A percentile compares a stretch with the other conserved stretches of the same genome.
Evolutionary conservation across 2,113 vertebrate genomes (phyloP).

Genomic region (Leuciscus idus): DNA sequence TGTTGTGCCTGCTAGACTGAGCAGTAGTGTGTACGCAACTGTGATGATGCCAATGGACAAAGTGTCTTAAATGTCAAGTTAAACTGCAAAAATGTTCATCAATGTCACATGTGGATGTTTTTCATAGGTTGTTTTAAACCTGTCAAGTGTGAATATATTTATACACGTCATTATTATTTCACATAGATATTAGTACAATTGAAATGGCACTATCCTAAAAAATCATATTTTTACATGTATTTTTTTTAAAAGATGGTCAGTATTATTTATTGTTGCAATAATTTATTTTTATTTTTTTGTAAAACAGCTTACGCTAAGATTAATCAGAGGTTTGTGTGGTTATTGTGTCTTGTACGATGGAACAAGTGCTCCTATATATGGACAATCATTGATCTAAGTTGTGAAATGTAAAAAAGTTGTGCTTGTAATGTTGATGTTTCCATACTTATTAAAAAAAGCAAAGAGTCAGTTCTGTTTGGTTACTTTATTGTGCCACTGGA

Average conservation of each 20-base stretch:
- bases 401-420: slow-evolving; percentile 18
- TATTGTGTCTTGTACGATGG: neutral
- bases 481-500: slow-evolving; percentile 17
- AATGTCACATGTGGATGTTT: slow-evolving; percentile 15
- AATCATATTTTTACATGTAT: slow-evolving; percentile 9
- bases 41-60: slow-evolving; percentile 53
- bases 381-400: neutral
- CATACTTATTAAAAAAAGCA: neutral
- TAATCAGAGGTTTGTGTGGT: neutral
- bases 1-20: slow-evolving; percentile 45
- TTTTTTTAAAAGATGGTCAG: slow-evolving; percentile 44
- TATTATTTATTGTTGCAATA: slow-evolving; percentile 55
- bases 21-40: slow-evolving; percentile 26
- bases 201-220: neutral
- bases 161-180: neutral
- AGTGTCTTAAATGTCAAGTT: slow-evolving; percentile 49
- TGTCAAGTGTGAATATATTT: slow-evolving; percentile 22
- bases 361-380: neutral
- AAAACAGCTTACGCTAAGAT: neutral
- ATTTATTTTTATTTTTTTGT: slow-evolving; percentile 34
- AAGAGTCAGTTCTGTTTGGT: neutral
- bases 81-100: neutral
- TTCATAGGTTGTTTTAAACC: slow-evolving; percentile 56
- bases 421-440: neutral
- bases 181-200: neutral